Evolutionary conservation across 2,797 vertebrate genomes (phyloP).

Genomic region (Pangasius mekongensis): DNA sequence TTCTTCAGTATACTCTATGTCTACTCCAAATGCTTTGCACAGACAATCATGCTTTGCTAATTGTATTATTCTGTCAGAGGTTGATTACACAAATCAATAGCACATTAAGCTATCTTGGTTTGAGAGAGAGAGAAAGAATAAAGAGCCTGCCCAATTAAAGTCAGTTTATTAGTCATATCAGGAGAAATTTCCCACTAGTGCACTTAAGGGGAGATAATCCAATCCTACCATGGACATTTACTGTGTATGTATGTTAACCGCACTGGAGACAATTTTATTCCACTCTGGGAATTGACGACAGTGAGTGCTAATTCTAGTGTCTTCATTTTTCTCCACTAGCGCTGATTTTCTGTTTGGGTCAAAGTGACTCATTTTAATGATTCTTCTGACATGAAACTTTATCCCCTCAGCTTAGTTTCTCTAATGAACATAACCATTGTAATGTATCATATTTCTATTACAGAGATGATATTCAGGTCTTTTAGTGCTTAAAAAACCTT

Average conservation of each 20-base stretch:
- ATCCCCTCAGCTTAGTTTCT: conserved; percentile 3
- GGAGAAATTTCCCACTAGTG: conserved; percentile 37
- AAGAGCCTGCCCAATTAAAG: neutral
- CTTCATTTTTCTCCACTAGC: neutral
- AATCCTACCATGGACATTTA: neutral
- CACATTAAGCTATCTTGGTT: conserved; percentile 11
- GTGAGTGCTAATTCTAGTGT: neutral
- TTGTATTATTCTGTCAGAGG: neutral
- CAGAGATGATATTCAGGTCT: neutral
- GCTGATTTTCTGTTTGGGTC: conserved; percentile 4
- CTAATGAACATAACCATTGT: neutral
- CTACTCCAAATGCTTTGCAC: neutral
- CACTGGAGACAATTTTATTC: neutral
- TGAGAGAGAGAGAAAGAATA: neutral
- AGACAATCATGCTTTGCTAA: conserved; percentile 4
- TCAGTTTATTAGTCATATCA: conserved; percentile 7
- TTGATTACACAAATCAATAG: conserved; percentile 21
- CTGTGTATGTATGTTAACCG: neutral
- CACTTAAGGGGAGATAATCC: conserved; percentile 18
- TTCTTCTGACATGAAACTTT: neutral
- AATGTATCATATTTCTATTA: neutral
- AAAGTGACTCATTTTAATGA: conserved; percentile 3
- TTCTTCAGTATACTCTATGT: no score
- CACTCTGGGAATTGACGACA: neutral
- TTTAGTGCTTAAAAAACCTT: neutral